Conservation (phyloP, 2,888 invertebrate species). For the Gastracanthus pulcherrimus region DNA sequence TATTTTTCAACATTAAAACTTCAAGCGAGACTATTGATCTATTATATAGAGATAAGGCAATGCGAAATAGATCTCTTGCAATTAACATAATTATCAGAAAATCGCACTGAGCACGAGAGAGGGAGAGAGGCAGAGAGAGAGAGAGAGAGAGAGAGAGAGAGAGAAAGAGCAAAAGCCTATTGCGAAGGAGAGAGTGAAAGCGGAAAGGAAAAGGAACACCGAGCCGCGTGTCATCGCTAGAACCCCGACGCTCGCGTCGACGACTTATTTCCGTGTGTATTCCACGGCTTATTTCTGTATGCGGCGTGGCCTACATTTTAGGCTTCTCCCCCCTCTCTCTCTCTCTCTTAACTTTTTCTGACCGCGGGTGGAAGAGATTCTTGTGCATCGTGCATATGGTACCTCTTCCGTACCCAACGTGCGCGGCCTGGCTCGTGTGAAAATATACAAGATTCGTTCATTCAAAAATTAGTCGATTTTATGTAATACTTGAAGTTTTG, state of each 20-base stretch:
- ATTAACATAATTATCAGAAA: too few species aligned
- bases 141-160: background rate
- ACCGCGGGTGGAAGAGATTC: slow-evolving; percentile 2
- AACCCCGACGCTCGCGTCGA: slow-evolving; percentile 9
- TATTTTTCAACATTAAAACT: too few species aligned
- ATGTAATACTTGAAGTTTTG: background rate
- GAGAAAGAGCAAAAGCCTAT: background rate
- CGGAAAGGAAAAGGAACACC: slow-evolving; percentile 27
- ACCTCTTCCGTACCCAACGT: background rate
- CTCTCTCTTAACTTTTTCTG: slow-evolving; percentile 32
- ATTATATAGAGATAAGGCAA: too few species aligned
- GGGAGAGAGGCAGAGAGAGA: too few species aligned
- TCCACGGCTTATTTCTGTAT: slow-evolving; percentile 63
- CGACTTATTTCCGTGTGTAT: slow-evolving; percentile 57
- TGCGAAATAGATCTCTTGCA: too few species aligned
- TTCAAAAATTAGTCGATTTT: background rate
- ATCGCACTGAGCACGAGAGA: too few species aligned
- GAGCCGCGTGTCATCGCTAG: slow-evolving; percentile 35
- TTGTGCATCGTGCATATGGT: background rate
- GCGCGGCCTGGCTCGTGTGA: background rate
- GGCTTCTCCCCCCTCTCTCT: background rate
- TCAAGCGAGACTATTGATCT: too few species aligned
- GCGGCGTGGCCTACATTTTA: slow-evolving; percentile 63
- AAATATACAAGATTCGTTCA: slow-evolving; percentile 11
- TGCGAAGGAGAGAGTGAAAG: background rate